These are phyloP conservation scores for Porites divaricata DNA, from an alignment of 92 coral and sea anemone species.

Conservation along the genomic window DNA sequence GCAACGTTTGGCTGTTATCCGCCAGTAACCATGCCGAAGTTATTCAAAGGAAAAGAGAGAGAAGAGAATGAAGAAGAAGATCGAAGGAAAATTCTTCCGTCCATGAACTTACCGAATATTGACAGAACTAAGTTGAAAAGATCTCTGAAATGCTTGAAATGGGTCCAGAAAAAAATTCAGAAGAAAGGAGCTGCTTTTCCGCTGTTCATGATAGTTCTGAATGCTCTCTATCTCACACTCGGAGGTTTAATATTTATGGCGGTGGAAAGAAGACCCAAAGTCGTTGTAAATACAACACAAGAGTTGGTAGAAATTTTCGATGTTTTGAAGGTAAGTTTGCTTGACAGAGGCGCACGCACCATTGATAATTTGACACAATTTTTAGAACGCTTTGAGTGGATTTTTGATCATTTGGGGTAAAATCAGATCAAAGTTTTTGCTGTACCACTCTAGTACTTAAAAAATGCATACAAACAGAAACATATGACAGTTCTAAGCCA, in stretches of 20 bases:
- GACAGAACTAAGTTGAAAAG: conserved; percentile 68
- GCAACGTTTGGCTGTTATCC: background rate
- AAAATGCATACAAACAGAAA: conserved; percentile 21
- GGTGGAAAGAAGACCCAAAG: conserved; percentile 65
- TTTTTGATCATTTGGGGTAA: background rate
- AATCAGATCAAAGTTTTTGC: background rate
- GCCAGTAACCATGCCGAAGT: conserved; percentile 40
- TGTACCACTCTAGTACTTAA: background rate
- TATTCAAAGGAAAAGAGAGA: conserved; percentile 55
- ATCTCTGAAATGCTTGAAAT: conserved; percentile 72
- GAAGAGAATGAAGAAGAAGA: conserved; percentile 43
- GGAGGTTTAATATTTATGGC: conserved; percentile 84
- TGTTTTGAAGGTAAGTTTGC: conserved; percentile 76
- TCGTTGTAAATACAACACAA: conserved; percentile 64
- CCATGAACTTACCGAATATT: conserved; percentile 60
- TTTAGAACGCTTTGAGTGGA: background rate
- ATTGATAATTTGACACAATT: background rate
- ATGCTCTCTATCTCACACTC: conserved; percentile 73
- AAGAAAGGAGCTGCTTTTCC: conserved; percentile 79
- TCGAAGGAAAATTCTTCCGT: conserved; percentile 59
- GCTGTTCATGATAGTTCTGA: conserved; percentile 73
- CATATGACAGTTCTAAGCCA: conserved; percentile 12
- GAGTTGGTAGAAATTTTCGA: conserved; percentile 77
- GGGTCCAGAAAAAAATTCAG: conserved; percentile 75
- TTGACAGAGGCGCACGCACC: background rate